Percentiles rank a stretch among this genome's conserved stretches.
phyloP scores from a whole-genome alignment of 2,113 vertebrate species.

The Hemichromis elongatus region DNA sequence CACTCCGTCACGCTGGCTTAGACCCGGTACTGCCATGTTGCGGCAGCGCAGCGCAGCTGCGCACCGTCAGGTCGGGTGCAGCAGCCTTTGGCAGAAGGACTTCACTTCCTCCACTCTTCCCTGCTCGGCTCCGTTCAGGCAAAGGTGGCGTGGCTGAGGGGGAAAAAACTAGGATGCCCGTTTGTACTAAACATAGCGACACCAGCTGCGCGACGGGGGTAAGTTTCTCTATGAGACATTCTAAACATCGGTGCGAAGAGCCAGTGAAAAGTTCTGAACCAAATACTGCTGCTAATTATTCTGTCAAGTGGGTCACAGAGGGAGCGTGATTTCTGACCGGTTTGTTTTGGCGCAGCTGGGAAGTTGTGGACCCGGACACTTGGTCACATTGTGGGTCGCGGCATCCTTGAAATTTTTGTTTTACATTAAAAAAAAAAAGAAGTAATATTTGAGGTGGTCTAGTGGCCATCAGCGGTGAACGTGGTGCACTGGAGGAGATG shows the following conservation, averaged over 20 bases:
- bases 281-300: neutral
- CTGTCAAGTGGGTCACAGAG: neutral
- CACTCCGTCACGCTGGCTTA: conserved; percentile 27
- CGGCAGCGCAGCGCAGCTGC: conserved; percentile 20
- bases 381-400: neutral
- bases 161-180: neutral
- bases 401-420: neutral
- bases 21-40: conserved; percentile 21
- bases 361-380: neutral
- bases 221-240: conserved; percentile 11
- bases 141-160: neutral
- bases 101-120: neutral
- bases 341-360: conserved; percentile 14
- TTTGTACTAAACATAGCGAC: conserved; percentile 6
- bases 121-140: neutral
- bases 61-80: conserved; percentile 34
- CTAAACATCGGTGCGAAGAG: neutral
- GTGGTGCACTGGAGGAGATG: neutral
- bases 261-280: neutral
- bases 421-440: neutral
- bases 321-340: neutral
- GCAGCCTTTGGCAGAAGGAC: conserved; percentile 35
- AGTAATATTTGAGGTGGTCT: neutral
- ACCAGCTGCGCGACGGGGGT: conserved; percentile 38
- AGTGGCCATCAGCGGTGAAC: rapidly evolving